Conservation (phyloP, 2,888 invertebrate genomes). For the Orthosia gothica region DNA sequence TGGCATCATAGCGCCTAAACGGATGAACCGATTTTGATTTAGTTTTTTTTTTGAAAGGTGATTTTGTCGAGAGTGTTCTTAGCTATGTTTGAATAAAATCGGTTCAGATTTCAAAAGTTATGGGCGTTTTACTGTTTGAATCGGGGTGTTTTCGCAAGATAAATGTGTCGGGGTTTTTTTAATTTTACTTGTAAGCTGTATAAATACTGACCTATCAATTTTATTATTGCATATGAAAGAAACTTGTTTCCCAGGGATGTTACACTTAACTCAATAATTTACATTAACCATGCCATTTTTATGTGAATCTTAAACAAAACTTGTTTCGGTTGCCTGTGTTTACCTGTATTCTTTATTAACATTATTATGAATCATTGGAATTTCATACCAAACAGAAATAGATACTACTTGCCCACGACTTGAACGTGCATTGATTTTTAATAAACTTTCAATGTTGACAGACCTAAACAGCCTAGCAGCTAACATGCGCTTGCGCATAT, state of each 20-base stretch:
- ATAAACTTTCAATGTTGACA: background rate
- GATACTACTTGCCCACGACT: slow-evolving; percentile 2
- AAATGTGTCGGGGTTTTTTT: too few species aligned
- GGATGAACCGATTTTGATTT: too few species aligned
- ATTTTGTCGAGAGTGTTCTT: too few species aligned
- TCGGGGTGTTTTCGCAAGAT: too few species aligned
- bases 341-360: slow-evolving; percentile 4
- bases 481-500: slow-evolving; percentile 1
- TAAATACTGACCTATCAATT: too few species aligned
- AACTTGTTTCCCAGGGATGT: background rate
- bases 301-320: background rate
- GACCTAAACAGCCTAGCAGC: background rate
- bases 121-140: too few species aligned
- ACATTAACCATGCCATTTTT: background rate
- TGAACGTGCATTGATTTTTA: slow-evolving; percentile 27
- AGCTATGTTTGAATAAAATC: too few species aligned
- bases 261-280: slow-evolving; percentile 5
- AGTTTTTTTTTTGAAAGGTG: too few species aligned
- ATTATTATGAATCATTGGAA: slow-evolving; percentile 25
- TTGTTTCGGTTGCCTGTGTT: background rate
- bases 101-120: too few species aligned
- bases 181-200: too few species aligned
- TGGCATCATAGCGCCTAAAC: too few species aligned
- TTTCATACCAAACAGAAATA: slow-evolving; percentile 6
- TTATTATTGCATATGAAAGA: background rate